Percentiles rank a stretch among this genome's conserved stretches.
Evolutionary conservation across 1,140 invertebrate genomes (phyloP).

Genomic region (Penaeus chinensis): DNA sequence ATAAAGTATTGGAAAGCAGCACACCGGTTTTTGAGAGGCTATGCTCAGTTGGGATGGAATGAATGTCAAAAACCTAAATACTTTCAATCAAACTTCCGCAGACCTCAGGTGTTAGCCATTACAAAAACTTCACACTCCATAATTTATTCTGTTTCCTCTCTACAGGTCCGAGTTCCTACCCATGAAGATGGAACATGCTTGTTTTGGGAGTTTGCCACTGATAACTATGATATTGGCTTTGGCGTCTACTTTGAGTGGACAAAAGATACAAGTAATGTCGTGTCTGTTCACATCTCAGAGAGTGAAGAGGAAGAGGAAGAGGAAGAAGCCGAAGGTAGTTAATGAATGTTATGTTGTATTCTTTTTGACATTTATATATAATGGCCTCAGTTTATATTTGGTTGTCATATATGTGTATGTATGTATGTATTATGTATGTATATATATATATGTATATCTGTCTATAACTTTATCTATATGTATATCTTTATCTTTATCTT

Average conservation of each 20-base stretch:
- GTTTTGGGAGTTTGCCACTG: constrained; percentile 99
- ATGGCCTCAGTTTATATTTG: not conserved
- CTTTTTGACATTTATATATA: not conserved
- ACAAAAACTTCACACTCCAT: not conserved
- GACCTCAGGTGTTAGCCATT: not conserved
- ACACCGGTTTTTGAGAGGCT: too few species aligned
- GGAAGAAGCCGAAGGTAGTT: constrained; percentile 76
- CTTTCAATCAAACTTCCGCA: too few species aligned
- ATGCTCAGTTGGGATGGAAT: too few species aligned
- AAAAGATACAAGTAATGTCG: constrained; percentile 83
- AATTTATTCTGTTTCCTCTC: constrained; percentile 26
- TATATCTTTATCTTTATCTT: too few species aligned
- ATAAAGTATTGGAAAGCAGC: too few species aligned
- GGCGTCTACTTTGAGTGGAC: constrained; percentile 99
- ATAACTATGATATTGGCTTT: constrained; percentile 98
- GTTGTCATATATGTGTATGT: too few species aligned
- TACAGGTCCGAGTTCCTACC: constrained; percentile 91
- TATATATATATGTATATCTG: too few species aligned
- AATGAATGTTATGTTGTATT: constrained; percentile 64
- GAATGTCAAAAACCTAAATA: too few species aligned
- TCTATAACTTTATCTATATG: too few species aligned
- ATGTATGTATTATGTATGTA: too few species aligned
- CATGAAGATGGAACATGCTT: constrained; percentile 92
- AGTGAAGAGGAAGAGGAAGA: constrained; percentile 91
- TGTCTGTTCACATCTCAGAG: constrained; percentile 90